Percentiles rank a stretch among this genome's conserved stretches.
Conservation (phyloP, 2,113 vertebrate species). For the Aspiorhynchus laticeps region DNA sequence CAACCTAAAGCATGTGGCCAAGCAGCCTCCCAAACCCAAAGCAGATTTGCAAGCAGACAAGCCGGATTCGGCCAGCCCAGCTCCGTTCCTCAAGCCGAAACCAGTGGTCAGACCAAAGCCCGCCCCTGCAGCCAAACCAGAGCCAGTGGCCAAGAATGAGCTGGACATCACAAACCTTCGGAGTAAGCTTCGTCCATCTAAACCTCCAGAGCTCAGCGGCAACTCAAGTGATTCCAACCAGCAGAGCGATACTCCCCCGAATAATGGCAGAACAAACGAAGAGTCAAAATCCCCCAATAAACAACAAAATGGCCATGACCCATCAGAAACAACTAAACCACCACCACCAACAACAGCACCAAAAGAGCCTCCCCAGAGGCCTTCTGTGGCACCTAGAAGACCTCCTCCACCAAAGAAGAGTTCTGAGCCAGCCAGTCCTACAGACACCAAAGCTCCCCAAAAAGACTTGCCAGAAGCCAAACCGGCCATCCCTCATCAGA, state of each 20-base stretch:
- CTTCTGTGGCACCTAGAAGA: constrained; percentile 82
- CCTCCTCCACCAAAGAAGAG: constrained; percentile 94
- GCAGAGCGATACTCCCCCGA: constrained; percentile 57
- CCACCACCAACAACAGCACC: constrained; percentile 50
- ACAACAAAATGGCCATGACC: constrained; percentile 76
- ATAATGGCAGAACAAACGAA: constrained; percentile 55
- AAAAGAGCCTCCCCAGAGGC: constrained; percentile 81
- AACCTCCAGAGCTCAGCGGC: constrained; percentile 73
- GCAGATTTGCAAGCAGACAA: constrained; percentile 84
- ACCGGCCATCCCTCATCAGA: constrained; percentile 60
- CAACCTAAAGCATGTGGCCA: constrained; percentile 90
- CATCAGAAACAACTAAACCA: constrained; percentile 65
- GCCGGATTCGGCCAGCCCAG: constrained; percentile 74
- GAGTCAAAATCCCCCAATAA: constrained; percentile 78
- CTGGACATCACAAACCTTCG: constrained; percentile 92
- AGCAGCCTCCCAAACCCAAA: constrained; percentile 85
- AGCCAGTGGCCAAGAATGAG: constrained; percentile 80
- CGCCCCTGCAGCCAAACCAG: constrained; percentile 77
- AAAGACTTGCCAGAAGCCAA: constrained; percentile 77
- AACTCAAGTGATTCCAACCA: constrained; percentile 67
- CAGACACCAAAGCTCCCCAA: constrained; percentile 70
- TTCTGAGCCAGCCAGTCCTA: constrained; percentile 64
- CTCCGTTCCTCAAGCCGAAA: constrained; percentile 84
- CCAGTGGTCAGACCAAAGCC: constrained; percentile 91
- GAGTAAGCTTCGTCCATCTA: constrained; percentile 92